phyloP scores from a whole-genome alignment of 2,888 invertebrate genomes.

The Synanthedon formicaeformis region DNA sequence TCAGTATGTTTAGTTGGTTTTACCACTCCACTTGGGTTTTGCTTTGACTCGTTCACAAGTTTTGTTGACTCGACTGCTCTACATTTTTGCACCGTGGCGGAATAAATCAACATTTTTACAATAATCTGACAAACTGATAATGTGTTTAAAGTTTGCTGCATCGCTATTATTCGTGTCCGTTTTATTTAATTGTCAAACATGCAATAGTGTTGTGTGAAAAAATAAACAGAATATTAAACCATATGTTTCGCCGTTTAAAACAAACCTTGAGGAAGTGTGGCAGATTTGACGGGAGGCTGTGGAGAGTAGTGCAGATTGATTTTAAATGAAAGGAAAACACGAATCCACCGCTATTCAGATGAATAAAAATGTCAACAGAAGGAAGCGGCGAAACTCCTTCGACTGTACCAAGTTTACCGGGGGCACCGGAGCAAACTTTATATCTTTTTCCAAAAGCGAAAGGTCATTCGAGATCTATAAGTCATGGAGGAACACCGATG shows the following conservation, averaged over 20 bases:
- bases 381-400: conserved; percentile 72
- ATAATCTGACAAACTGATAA: background rate
- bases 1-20: too few relatives aligned
- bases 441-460: conserved; percentile 65
- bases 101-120: conserved; percentile 3
- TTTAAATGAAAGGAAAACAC: conserved; percentile 62
- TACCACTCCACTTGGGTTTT: too few relatives aligned
- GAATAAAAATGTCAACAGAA: conserved; percentile 77
- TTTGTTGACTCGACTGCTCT: conserved; percentile 18
- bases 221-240: conserved; percentile 54
- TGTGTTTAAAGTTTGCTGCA: background rate
- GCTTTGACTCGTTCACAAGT: background rate
- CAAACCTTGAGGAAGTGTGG: conserved; percentile 15
- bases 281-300: conserved; percentile 16
- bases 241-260: conserved; percentile 53
- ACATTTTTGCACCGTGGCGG: conserved; percentile 29
- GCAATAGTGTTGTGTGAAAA: conserved; percentile 46
- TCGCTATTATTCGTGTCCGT: too few relatives aligned
- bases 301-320: conserved; percentile 26
- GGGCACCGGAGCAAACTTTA: conserved; percentile 62
- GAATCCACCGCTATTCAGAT: conserved; percentile 61
- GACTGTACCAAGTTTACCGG: conserved; percentile 59
- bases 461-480: conserved; percentile 85
- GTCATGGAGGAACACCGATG: conserved; percentile 80
- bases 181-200: conserved; percentile 12